Evolutionary conservation across 2,797 vertebrate species (phyloP), one percentile per base, ranked within the genome.

Genomic region (Botia kubotai): DNA sequence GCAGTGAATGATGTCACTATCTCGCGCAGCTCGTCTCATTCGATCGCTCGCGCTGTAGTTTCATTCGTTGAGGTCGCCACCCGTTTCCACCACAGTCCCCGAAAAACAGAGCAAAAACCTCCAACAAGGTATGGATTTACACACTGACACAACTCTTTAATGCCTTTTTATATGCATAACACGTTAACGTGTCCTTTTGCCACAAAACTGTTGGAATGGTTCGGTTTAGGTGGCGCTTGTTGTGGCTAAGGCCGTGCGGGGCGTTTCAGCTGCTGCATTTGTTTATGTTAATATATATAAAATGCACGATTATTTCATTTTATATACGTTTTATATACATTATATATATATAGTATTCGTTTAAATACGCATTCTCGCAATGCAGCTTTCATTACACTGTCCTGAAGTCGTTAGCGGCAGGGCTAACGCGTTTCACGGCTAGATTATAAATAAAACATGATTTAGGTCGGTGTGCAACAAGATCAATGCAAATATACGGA

Each of bases 1-100:
- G 87, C 87, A 70, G 86, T 62, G 83, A 46, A 79, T 88, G 86
- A 88, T 71, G 86, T 88, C 87, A 88, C 76, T 48, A 65, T 33
- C 62, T 63, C 81, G 14, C 55, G 46, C n/a, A 81, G 26, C 16
- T 58, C 60, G 63, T 71, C 73, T 29, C 80, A 77, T 66, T 43
- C 66, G 71, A 29, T 69, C 67, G 57, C 73, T 43, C 62, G 66
- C 16, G 39, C 57, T 67, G 69, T 48, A 58, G 67, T 72, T 17
- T 68, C 63, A 13, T 60, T 36, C 73, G 55, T 4, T 29, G 29
- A 29, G 29, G 29, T 29, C 29, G 29, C 29, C 29, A 4, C 29
- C 29, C 29, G 29, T 72, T 71, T 39, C 53, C 72, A n/a, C 63
- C 58, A 43, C 63, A 65, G 80, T 62, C 66, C 23, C 79, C 36